Base-by-base conservation (phyloP, 2,113 vertebrate genomes). In the Heterotis niloticus region DNA sequence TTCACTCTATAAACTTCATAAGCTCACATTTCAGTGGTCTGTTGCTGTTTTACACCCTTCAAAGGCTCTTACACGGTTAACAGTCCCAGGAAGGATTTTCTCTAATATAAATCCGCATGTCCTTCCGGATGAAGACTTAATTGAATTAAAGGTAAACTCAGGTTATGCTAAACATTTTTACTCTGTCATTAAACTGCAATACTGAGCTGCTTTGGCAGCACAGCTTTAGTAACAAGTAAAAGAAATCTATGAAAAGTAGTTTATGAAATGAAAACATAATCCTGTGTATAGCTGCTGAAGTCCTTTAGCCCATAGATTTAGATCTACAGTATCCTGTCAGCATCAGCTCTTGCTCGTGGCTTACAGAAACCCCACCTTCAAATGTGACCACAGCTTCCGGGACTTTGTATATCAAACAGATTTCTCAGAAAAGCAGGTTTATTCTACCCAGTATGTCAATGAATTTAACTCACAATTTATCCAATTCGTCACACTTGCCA, bases 351-450 rank as follows among this genome's bases (percentile, higher is more conserved):
- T 34, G 23, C 13, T n/a, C 14, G 1, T 26, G 52, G 66, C 16
- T 28, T 23, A 57, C 51, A 57, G 76, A 57, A 28, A 66, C 64
- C 66, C 65, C 76, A 34, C 64, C 76, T 68, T 57, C 14, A 20
- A 14, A 13, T 51, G 20, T 34, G 24, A 44, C 77, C 64, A 18
- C 65, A 18, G 26, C 20, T 78, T 78, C 77, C 77, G 77, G 23
- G 51, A 78, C 26, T 17, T 28, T 44, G 23, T 7, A 69, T 10
- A 78, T 69, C 24, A 70, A 56, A 57, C 59, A 18, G 18, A 60
- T 26, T 78, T 78, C 65, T 78, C 52, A 78, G 77, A 51, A 70
- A 78, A 51, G 77, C 26, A 56, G 51, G 16, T 29, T 69, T n/a
- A 68, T 57, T 59, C 10, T 77, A 3, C 26, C 7, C 69, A 65